Evolutionary conservation across 2,888 invertebrate genomes (phyloP).

Genomic region (Slavum lentiscoides): DNA sequence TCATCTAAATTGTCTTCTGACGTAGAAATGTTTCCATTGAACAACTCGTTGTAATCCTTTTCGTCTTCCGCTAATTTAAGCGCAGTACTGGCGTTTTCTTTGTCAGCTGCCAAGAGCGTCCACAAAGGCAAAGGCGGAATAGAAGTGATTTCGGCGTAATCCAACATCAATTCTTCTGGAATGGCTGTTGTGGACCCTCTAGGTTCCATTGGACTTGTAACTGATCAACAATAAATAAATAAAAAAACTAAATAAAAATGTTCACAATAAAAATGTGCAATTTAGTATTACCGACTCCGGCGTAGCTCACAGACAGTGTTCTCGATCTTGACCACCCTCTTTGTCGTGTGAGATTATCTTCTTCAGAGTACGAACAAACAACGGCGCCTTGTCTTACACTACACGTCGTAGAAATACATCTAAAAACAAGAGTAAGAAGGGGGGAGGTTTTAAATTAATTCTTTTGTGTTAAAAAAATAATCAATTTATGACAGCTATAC

Average conservation of each 20-base stretch:
- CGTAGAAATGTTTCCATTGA: slow-evolving; percentile 76
- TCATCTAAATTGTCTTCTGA: slow-evolving; percentile 81
- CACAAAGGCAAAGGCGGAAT: slow-evolving; percentile 96
- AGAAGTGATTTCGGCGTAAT: slow-evolving; percentile 95
- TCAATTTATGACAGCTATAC: slow-evolving; percentile 60
- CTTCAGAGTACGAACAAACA: slow-evolving; percentile 61
- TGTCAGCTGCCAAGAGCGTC: slow-evolving; percentile 93
- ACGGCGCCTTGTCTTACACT: slow-evolving; percentile 61
- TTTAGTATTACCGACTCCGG: slow-evolving; percentile 58
- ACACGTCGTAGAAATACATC: slow-evolving; percentile 69
- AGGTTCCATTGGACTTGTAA: slow-evolving; percentile 76
- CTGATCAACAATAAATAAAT: slow-evolving; percentile 59
- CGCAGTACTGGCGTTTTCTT: slow-evolving; percentile 67
- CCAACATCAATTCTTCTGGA: slow-evolving; percentile 84
- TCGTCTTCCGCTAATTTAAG: slow-evolving; percentile 59
- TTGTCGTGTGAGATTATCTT: slow-evolving; percentile 68
- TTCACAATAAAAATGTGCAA: not conserved
- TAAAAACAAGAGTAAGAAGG: slow-evolving; percentile 56
- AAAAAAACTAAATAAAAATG: not conserved
- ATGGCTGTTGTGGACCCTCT: slow-evolving; percentile 75
- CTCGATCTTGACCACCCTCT: slow-evolving; percentile 86
- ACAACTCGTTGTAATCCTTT: slow-evolving; percentile 87
- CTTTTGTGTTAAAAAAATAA: not conserved
- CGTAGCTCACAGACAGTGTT: slow-evolving; percentile 85
- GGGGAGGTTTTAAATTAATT: not conserved